Evolutionary conservation across 1,140 invertebrate species (phyloP), one percentile per base, ranked within the genome.

Genomic region (Lasioglossum albipes): DNA sequence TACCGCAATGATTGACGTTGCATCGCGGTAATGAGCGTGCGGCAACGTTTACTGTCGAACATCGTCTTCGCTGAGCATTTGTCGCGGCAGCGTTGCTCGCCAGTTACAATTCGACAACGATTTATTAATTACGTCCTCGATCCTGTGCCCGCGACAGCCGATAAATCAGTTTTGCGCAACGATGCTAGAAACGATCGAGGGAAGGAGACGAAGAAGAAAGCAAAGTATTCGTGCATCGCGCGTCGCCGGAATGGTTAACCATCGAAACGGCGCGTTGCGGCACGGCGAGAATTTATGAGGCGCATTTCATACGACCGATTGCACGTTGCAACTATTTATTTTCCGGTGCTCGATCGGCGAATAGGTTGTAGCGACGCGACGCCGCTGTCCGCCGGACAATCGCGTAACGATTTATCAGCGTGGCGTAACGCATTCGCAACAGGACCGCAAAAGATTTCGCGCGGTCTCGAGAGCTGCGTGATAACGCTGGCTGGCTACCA

Each of bases 131-230:
- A n/a, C 57, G n/a, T 9, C 57, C 57, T n/a, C 57, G 57, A 59
- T 59, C 57, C 52, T 2, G 52, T 0, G 12, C 0, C 5, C 57
- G 57, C 57, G 7, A 59, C 57, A n/a, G 6, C 7, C 57, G 57
- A n/a, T 59, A n/a, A 59, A 59, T 59, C 57, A 59, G 57, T n/a
- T n/a, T 59, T 59, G 57, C 57, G 57, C 57, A 59, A 59, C 57
- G 20, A n/a, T 20, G 57, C n/a, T n/a, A n/a, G 20, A 20, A 59
- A 54, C 13, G 13, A 13, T 1, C 6, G 52, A 0, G 52, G 13
- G 1, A 49, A 10, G 9, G 13, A 10, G 45, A 12, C 0, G 45
- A 10, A 12, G 13, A 54, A 20, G 52, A 54, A 54, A 54, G 13
- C 16, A 54, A 54, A 54, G 13, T 6, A 16, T 49, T 10, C 9